These are phyloP conservation scores for Tetheella fluctuosa DNA, from an alignment of 2,888 invertebrate genomes.

Conservation along the genomic window DNA sequence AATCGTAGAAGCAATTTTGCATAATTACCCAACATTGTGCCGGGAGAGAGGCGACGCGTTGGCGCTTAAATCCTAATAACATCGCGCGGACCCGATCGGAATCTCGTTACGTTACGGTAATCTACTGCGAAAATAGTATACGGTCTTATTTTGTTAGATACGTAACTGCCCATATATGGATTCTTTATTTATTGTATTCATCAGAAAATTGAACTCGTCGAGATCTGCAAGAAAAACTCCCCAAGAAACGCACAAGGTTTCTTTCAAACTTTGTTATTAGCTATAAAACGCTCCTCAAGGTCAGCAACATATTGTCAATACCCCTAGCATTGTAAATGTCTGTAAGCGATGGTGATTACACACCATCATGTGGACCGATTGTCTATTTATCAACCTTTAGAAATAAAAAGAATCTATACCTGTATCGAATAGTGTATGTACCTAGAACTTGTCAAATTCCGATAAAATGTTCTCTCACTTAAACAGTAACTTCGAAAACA, in stretches of 20 bases:
- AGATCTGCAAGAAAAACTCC: no score
- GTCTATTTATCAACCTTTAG: no score
- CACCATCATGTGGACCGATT: no score
- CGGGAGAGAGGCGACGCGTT: conserved; percentile 65
- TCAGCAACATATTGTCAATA: no score
- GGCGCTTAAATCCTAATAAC: conserved; percentile 81
- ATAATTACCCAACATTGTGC: conserved; percentile 76
- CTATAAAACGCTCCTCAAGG: no score
- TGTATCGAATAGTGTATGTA: no score
- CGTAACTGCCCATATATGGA: conserved; percentile 18
- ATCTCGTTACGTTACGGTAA: conserved; percentile 76
- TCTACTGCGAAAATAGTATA: conserved; percentile 67
- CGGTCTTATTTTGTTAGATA: conserved; percentile 58
- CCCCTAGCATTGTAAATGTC: no score
- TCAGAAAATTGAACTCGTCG: no score
- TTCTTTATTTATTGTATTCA: no score
- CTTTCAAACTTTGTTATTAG: no score
- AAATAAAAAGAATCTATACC: neutral
- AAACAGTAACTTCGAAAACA: conserved; percentile 15
- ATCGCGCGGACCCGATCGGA: conserved; percentile 72
- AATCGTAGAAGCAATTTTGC: conserved; percentile 82
- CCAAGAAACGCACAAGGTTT: no score
- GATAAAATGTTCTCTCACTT: neutral
- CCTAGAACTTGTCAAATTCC: neutral
- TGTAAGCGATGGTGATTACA: no score